Percentiles rank a stretch among this genome's conserved stretches.
phyloP scores from a whole-genome alignment of 2,113 vertebrate species.

The Tachycineta bicolor region DNA sequence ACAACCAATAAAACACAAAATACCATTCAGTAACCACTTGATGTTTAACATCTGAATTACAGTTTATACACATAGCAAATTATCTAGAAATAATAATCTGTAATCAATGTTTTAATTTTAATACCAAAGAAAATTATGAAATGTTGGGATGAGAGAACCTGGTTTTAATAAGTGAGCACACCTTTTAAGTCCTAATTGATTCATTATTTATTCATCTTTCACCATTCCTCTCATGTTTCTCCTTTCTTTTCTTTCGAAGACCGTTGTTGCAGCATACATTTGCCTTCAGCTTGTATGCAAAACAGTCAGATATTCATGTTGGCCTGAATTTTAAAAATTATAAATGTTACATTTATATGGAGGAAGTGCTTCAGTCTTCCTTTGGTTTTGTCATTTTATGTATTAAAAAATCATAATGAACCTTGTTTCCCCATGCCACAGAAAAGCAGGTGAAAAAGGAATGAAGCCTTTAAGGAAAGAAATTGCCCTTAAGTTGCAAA shows the following conservation, averaged over 20 bases:
- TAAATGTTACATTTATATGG: background rate
- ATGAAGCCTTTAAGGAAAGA: background rate
- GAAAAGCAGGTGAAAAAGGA: background rate
- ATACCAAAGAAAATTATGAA: background rate
- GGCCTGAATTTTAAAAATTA: background rate
- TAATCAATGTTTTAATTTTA: constrained; percentile 17
- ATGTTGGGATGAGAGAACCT: background rate
- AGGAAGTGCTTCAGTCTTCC: background rate
- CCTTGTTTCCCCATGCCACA: background rate
- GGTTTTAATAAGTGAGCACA: background rate
- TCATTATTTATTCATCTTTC: background rate
- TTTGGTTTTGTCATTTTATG: background rate
- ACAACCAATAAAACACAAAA: background rate
- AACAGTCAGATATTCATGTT: background rate
- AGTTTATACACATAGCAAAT: background rate
- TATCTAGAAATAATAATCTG: constrained; percentile 1
- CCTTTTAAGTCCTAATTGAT: background rate
- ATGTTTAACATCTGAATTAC: background rate
- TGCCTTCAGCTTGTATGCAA: background rate
- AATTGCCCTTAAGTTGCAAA: background rate
- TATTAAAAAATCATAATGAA: background rate
- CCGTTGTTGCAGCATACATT: background rate
- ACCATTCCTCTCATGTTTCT: background rate
- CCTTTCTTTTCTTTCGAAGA: background rate
- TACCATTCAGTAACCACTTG: background rate